Base-by-base conservation (phyloP, 2,797 vertebrate genomes). In the Thripadectes ignobilis region DNA sequence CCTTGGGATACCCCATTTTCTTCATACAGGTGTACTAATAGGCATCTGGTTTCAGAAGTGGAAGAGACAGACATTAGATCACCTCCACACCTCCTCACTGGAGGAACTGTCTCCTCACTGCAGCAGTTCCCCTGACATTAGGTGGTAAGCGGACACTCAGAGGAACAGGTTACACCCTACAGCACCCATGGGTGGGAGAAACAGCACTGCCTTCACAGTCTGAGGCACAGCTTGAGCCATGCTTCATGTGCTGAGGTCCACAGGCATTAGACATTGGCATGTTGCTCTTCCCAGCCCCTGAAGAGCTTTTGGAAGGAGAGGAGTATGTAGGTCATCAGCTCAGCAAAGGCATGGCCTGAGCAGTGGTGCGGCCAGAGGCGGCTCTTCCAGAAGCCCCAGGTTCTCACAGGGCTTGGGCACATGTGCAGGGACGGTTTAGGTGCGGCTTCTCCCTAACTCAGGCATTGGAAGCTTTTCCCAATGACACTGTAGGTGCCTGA, bases 301-400 rank as follows among this genome's bases (percentile, higher is more conserved):
- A 30, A 61, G 24, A 24, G 57, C 29, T 85, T 29, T 12, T 38
- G 55, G 49, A 61, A 77, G 45, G 12, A 83, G 13, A 82, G 24
- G 16, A 78, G 12, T 3, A 9, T 5, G 26, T 0, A 43, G 62
- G 59, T 30, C 74, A 78, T 2, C 26, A 27, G 66, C 54, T 46
- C 66, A 67, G 67, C 2, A 13, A 65, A 67, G 26, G 43, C 21
- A 62, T 1, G 24, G 39, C 63, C 55, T 0, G 0, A 78, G 45
- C 4, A 75, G 46, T 1, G 4, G 12, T 5, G 34, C 76, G 63
- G 57, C 23, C 45, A 49, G 0, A 1, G 38, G 34, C 0, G 0
- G 69, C 63, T 89, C 78, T 66, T 63, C 30, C 46, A 12, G 16
- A 73, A 68, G 36, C 14, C 54, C 55, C 38, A 46, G n/a, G 26